Conservation (phyloP, 1,140 invertebrate species). For the Plectus sambesii region DNA sequence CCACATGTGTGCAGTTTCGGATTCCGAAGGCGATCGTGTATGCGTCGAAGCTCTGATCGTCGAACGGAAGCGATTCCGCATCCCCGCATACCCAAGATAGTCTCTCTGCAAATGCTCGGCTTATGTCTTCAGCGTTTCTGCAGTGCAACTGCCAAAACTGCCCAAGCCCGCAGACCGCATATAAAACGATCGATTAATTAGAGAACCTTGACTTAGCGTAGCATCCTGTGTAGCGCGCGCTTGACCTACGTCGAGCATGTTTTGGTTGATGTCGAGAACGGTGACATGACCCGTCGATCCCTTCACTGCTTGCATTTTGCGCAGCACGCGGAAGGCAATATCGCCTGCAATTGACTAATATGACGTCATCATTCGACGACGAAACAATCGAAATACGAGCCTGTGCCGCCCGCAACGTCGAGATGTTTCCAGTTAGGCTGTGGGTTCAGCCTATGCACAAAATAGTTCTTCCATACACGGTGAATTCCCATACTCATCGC, state of each 20-base stretch:
- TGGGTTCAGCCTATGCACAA: conserved; percentile 68
- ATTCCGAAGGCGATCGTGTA: conserved; percentile 98
- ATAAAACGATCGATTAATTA: no score
- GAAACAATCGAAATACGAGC: conserved; percentile 47
- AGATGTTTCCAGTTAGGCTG: conserved; percentile 64
- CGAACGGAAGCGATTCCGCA: conserved; percentile 73
- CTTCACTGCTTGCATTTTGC: conserved; percentile 13
- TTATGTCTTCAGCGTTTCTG: neutral
- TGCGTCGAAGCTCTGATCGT: conserved; percentile 67
- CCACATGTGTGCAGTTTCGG: conserved; percentile 82
- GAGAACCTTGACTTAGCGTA: conserved; percentile 16
- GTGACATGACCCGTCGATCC: conserved; percentile 54
- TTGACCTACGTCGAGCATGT: conserved; percentile 86
- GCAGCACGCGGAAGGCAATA: conserved; percentile 70
- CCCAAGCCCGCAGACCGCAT: neutral
- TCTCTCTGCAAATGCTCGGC: conserved; percentile 2
- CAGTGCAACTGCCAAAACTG: neutral
- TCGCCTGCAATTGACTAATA: conserved; percentile 54
- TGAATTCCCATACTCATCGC: conserved; percentile 89
- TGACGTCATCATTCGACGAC: conserved; percentile 1
- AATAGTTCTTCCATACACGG: conserved; percentile 89
- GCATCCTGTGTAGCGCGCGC: conserved; percentile 54
- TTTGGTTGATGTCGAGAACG: conserved; percentile 80
- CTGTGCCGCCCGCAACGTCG: conserved; percentile 92
- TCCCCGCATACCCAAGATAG: conserved; percentile 68